phyloP scores from a whole-genome alignment of 1,140 invertebrate genomes.

The Drosophila lowei region DNA sequence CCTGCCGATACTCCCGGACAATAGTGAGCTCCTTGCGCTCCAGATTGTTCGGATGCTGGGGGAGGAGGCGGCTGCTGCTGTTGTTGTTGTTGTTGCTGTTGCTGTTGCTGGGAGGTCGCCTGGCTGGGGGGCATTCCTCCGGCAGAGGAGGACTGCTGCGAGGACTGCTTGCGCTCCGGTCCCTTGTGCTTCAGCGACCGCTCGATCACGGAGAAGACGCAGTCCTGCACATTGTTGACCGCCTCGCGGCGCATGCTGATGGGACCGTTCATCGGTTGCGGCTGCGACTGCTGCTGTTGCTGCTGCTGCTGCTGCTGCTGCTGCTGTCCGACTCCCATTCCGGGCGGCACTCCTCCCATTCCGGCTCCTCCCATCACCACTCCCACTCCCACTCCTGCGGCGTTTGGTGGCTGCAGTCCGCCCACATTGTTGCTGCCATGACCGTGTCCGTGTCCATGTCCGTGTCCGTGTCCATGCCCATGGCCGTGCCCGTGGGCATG shows the following conservation, averaged over 20 bases:
- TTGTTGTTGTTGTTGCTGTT: constrained; percentile 46
- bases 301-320: constrained; percentile 7
- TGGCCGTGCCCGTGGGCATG: constrained; percentile 22
- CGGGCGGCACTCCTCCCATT: neutral
- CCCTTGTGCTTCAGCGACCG: constrained; percentile 76
- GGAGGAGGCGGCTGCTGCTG: constrained; percentile 47
- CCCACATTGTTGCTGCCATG: constrained; percentile 55
- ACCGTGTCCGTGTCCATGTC: constrained; percentile 16
- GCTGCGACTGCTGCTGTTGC: constrained; percentile 29
- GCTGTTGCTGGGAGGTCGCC: constrained; percentile 57
- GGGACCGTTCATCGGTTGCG: constrained; percentile 72
- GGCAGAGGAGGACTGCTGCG: constrained; percentile 20
- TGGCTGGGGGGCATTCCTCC: constrained; percentile 20
- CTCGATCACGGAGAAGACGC: constrained; percentile 72
- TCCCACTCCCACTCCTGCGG: constrained; percentile 16
- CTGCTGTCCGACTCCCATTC: constrained; percentile 8
- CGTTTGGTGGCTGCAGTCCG: constrained; percentile 53
- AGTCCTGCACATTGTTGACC: constrained; percentile 76
- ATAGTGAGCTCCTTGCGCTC: constrained; percentile 83
- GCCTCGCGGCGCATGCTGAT: constrained; percentile 62
- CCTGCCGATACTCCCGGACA: constrained; percentile 84
- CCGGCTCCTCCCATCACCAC: constrained; percentile 1
- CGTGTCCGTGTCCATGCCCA: constrained; percentile 21
- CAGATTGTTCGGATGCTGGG: constrained; percentile 64
- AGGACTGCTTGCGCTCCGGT: constrained; percentile 80